Evolutionary conservation across 1,140 invertebrate species (phyloP), one percentile per base, ranked within the genome.

Genomic region (Lysiphlebus fabarum): DNA sequence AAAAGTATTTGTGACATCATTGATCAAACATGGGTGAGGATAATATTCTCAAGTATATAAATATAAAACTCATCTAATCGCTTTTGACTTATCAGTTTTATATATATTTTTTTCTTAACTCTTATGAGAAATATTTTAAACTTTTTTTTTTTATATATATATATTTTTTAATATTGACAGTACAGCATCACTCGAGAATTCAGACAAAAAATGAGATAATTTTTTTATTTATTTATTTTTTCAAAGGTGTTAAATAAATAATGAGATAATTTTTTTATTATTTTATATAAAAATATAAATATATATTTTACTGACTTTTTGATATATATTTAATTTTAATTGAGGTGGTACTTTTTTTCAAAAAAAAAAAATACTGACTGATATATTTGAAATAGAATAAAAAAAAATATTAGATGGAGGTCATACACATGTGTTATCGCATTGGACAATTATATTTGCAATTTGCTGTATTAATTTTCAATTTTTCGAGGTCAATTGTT

Each of bases 1-100:
- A 26, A 26, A 75, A 49, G 53, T 65, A 6, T 33, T 5, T 33
- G 55, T 72, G 70, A 75, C 69, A 67, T 71, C 70, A 70, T 40
- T 65, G 66, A 68, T 65, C 68, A 76, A 76, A 76, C 54, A 76
- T 71, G 66, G 71, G 73, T 50, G 70, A 72, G 74, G 68, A 66
- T 61, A 59, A 12, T 6, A 11, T 40, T 6, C 43, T 47, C 51
- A 42, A 36, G 65, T 26, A 56, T 58, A 70, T 67, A 76, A 75
- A 75, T 66, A 26, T 26, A 74, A 69, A 65, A 40, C 49, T 67
- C 68, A 67, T 71, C 71, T 76, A 76, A 76, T 76, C 74, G 69
- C 66, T 11, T 48, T 36, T 49, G 33, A 61, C 58, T 66, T 75
- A 75, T 74, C 70, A 67, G 66, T 17, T 38, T 48, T 49, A n/a